Evolutionary conservation across 2,797 vertebrate species (phyloP).

Genomic region (Halcyon chelicuti): DNA sequence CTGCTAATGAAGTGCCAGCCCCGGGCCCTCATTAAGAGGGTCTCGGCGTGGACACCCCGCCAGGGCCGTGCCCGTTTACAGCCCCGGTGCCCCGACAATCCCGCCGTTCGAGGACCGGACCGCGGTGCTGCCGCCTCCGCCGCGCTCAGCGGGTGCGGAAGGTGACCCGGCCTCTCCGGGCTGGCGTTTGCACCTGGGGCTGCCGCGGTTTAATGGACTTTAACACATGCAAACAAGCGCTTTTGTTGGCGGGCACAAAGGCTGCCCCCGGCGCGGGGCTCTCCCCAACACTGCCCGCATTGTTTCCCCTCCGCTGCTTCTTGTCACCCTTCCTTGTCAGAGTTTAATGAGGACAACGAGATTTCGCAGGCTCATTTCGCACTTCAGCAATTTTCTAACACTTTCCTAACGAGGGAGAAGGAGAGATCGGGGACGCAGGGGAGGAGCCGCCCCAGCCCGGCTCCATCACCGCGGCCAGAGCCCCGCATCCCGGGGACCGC

Average conservation of each 20-base stretch:
- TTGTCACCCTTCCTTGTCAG: conserved; percentile 92
- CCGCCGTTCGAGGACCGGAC: not conserved
- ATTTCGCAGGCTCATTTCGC: conserved; percentile 91
- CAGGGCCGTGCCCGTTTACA: not conserved
- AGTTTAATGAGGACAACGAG: conserved; percentile 96
- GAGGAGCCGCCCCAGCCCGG: not conserved
- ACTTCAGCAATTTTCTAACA: conserved; percentile 95
- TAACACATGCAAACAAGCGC: conserved; percentile 90
- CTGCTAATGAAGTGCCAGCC: conserved; percentile 8
- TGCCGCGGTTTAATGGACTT: conserved; percentile 88
- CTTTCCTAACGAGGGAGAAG: conserved; percentile 87
- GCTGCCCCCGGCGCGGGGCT: conserved; percentile 81
- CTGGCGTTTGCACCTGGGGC: conserved; percentile 90
- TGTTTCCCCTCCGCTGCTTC: conserved; percentile 92
- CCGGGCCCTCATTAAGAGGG: conserved; percentile 65
- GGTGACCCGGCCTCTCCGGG: conserved; percentile 43
- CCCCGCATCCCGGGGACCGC: not conserved
- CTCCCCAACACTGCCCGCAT: conserved; percentile 87
- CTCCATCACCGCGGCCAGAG: not conserved
- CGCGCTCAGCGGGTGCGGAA: conserved; percentile 77
- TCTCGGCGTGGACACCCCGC: not conserved
- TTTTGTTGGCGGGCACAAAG: conserved; percentile 91
- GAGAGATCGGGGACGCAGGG: conserved; percentile 8
- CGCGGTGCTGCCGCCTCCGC: conserved; percentile 49
- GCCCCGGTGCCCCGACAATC: not conserved